phyloP scores from a whole-genome alignment of 2,888 invertebrate species.

The Neocrepidodera transversa region DNA sequence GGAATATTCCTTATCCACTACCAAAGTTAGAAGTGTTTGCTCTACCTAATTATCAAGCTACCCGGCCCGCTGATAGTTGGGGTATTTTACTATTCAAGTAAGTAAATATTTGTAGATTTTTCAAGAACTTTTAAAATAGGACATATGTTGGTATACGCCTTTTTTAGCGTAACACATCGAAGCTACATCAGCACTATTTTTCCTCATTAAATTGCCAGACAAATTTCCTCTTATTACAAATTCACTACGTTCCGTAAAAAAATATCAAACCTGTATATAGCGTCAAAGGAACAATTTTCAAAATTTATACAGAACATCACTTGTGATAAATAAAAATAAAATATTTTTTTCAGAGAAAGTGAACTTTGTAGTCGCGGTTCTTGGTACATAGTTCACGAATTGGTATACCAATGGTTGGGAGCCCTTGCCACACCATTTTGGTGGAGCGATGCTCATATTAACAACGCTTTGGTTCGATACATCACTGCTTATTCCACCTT shows the following conservation, averaged over 20 bases:
- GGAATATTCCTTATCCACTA: conserved; percentile 71
- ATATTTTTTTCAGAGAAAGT: conserved; percentile 68
- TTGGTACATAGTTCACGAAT: conserved; percentile 73
- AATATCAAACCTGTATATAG: too few species aligned
- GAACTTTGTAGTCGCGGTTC: conserved; percentile 72
- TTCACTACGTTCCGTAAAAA: too few species aligned
- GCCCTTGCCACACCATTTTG: conserved; percentile 76
- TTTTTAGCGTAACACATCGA: too few species aligned
- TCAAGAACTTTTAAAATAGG: too few species aligned
- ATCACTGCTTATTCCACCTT: conserved; percentile 75
- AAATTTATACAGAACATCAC: too few species aligned
- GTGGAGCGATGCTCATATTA: conserved; percentile 80
- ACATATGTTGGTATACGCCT: too few species aligned
- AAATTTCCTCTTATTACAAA: too few species aligned
- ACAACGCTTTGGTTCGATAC: conserved; percentile 79
- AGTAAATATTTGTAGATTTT: conserved; percentile 46
- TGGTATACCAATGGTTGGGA: conserved; percentile 83
- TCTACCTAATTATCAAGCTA: conserved; percentile 73
- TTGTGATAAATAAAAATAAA: too few species aligned
- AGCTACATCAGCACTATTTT: too few species aligned
- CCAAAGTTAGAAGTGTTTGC: conserved; percentile 76
- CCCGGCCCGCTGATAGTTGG: conserved; percentile 80
- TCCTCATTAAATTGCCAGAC: too few species aligned
- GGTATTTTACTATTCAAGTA: conserved; percentile 81
- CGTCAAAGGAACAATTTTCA: too few species aligned